phyloP scores from a whole-genome alignment of 1,140 invertebrate species.

The Drosophila sp. region DNA sequence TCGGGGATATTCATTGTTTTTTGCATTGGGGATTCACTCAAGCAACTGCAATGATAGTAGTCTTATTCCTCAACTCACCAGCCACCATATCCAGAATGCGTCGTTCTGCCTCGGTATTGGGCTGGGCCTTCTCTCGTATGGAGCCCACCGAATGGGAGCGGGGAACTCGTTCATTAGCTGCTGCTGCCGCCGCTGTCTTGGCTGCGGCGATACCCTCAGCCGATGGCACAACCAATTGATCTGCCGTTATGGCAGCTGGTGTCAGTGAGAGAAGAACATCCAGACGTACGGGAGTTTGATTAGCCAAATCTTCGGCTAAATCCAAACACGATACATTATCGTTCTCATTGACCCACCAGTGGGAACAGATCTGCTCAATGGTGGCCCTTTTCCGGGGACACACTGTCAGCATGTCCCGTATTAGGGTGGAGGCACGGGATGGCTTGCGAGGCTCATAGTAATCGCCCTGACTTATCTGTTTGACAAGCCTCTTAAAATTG shows the following conservation, averaged over 20 bases:
- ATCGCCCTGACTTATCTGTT: slow-evolving; percentile 98
- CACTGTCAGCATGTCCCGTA: slow-evolving; percentile 96
- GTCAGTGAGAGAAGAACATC: slow-evolving; percentile 94
- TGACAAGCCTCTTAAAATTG: slow-evolving; percentile 98
- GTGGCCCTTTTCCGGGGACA: slow-evolving; percentile 94
- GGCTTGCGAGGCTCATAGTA: slow-evolving; percentile 98
- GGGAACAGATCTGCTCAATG: slow-evolving; percentile 96
- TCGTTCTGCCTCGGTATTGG: slow-evolving; percentile 85
- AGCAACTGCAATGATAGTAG: slow-evolving; percentile 39
- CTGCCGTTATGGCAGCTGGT: slow-evolving; percentile 87
- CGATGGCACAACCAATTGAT: slow-evolving; percentile 87
- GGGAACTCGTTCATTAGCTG: slow-evolving; percentile 69
- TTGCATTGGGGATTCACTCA: slow-evolving; percentile 28
- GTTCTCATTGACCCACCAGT: slow-evolving; percentile 97
- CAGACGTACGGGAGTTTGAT: slow-evolving; percentile 93
- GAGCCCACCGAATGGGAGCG: slow-evolving; percentile 88
- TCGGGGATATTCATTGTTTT: slow-evolving; percentile 30
- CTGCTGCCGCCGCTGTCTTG: slow-evolving; percentile 59
- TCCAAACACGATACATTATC: slow-evolving; percentile 93
- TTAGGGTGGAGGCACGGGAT: slow-evolving; percentile 97
- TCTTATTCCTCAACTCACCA: slow-evolving; percentile 82
- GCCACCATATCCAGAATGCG: slow-evolving; percentile 88
- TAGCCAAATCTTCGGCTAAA: slow-evolving; percentile 93
- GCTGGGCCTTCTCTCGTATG: slow-evolving; percentile 85
- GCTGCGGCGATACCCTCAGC: slow-evolving; percentile 69